These are phyloP conservation scores for Drosophila orosa DNA, from an alignment of 1,140 invertebrate species.

Conservation along the genomic window DNA sequence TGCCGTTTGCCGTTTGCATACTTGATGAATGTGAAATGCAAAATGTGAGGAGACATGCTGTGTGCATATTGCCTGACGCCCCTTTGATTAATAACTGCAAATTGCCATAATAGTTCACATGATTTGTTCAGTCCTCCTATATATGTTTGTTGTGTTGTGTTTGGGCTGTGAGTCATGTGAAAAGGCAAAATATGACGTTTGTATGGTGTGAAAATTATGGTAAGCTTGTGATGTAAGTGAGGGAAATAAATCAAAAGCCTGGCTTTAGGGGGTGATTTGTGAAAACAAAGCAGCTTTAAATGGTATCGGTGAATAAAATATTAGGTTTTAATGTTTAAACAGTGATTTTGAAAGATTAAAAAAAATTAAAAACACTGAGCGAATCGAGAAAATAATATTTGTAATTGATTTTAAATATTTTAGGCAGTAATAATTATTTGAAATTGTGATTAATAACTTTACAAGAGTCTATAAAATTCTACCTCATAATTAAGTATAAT, in stretches of 20 bases:
- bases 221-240: slow-evolving; percentile 7
- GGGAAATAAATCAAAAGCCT: slow-evolving; percentile 21
- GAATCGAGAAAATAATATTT: not conserved
- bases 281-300: not conserved
- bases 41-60: slow-evolving; percentile 2
- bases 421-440: not conserved
- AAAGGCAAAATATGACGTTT: slow-evolving; percentile 33
- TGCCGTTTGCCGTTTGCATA: slow-evolving; percentile 60
- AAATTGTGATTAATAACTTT: no score
- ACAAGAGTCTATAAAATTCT: not conserved
- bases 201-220: slow-evolving; percentile 35
- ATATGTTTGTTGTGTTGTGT: slow-evolving; percentile 11
- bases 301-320: not conserved
- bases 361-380: not conserved
- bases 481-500: no score
- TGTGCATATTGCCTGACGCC: slow-evolving; percentile 53
- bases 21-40: slow-evolving; percentile 55
- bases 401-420: not conserved
- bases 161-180: slow-evolving; percentile 18
- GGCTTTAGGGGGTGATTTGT: not conserved
- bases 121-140: slow-evolving; percentile 55
- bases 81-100: slow-evolving; percentile 78
- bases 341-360: not conserved
- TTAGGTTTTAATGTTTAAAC: not conserved
- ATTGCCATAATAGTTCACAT: slow-evolving; percentile 75